Evolutionary conservation across 2,113 vertebrate species (phyloP).

Genomic region (Semnornis frantzii): DNA sequence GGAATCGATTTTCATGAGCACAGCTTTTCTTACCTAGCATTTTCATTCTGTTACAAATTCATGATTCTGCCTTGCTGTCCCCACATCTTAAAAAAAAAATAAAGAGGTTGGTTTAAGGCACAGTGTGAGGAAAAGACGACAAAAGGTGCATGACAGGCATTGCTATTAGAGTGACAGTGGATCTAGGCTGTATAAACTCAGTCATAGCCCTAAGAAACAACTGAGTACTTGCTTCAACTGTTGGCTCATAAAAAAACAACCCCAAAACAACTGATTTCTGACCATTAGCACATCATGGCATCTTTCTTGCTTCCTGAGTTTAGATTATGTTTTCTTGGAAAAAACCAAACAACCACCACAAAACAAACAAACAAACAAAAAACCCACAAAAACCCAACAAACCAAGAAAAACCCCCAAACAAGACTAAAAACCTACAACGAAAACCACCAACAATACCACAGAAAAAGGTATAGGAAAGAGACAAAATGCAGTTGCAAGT

Average conservation of each 20-base stretch:
- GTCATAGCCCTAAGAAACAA: not conserved
- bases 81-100: not conserved
- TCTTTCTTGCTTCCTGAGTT: not conserved
- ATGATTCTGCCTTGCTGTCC: not conserved
- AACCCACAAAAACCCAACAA: not conserved
- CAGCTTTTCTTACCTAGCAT: not conserved
- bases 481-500: not conserved
- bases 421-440: no score
- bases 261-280: not conserved
- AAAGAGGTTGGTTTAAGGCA: not conserved
- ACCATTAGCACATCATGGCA: not conserved
- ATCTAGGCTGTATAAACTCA: not conserved
- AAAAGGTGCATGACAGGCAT: not conserved
- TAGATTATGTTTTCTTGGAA: not conserved
- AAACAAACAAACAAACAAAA: no score
- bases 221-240: not conserved
- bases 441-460: no score
- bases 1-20: not conserved
- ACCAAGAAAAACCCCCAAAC: no score
- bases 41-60: not conserved
- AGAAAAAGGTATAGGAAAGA: not conserved
- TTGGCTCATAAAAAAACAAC: not conserved
- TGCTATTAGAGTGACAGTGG: not conserved
- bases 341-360: no score
- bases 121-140: not conserved